phyloP scores from a whole-genome alignment of 2,888 invertebrate genomes.

The Parascotia fuliginaria region DNA sequence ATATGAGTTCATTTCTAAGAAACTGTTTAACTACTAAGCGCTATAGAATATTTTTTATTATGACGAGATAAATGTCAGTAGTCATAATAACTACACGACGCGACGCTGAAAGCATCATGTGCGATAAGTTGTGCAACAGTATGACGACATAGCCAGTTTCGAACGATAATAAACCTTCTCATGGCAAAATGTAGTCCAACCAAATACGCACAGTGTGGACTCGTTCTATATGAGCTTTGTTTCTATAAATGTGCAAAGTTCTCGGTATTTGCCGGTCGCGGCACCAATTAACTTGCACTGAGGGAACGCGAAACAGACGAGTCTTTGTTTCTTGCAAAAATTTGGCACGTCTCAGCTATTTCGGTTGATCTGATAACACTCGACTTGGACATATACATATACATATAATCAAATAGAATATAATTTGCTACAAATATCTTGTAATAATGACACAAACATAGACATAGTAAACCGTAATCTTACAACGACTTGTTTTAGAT shows the following conservation, averaged over 20 bases:
- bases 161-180: constrained; percentile 10
- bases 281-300: constrained; percentile 66
- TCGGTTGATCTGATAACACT: constrained; percentile 62
- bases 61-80: constrained; percentile 1
- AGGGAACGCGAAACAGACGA: constrained; percentile 57
- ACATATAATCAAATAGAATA: constrained; percentile 26
- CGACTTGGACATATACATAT: constrained; percentile 33
- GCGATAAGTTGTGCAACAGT: not conserved
- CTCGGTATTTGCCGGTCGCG: constrained; percentile 57
- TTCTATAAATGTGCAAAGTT: constrained; percentile 46
- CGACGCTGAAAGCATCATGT: not conserved
- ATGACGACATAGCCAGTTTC: constrained; percentile 6
- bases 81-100: not conserved
- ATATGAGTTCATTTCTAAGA: constrained; percentile 14
- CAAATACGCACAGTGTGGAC: constrained; percentile 17
- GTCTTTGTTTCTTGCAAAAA: constrained; percentile 68
- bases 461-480: constrained; percentile 8
- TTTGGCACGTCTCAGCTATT: constrained; percentile 74
- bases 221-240: constrained; percentile 42
- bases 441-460: constrained; percentile 11
- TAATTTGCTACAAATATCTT: constrained; percentile 24
- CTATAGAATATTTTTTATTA: not conserved
- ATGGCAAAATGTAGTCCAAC: not conserved
- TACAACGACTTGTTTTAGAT: constrained; percentile 18
- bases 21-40: constrained; percentile 4